Base-by-base conservation (phyloP, 2,888 invertebrate species). In the Agrochola circellaris region DNA sequence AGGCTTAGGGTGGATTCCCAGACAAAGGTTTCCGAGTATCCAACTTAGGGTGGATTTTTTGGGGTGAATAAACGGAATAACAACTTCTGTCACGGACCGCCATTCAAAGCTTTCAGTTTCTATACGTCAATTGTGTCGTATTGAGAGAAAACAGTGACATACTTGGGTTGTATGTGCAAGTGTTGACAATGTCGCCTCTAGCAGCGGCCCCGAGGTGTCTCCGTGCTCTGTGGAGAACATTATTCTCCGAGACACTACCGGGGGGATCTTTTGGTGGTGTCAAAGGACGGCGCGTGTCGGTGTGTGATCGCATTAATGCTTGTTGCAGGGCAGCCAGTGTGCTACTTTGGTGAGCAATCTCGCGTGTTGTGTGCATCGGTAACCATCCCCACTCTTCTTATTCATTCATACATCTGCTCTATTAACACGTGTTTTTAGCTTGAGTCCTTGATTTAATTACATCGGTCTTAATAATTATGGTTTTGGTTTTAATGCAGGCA, bases 331-430 rank as follows among this genome's bases (percentile, higher is more conserved):
- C 98, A 98, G 98, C 97, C 98, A 98, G 98, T 98, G 98, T 98
- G 98, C 98, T 97, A 98, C 98, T 98, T 98, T 98, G 98, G 98
- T 98, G 98, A 98, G 98, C 98, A 98, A 98, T 98, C 98, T 98
- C 98, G 98, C 98, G 98, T 98, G 98, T 98, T 98, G 98, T 98
- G 98, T 98, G 98, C 98, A 98, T 98, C 98, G 98, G 98, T 98
- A 98, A 97, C 98, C 98, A 98, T 98, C 93, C 97, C 97, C 98
- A 98, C 98, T 98, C 97, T 98, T 97, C 96, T 97, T 97, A 97
- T 95, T 95, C 95, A 96, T 96, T 94, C 94, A 94, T 95, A 94
- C 94, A 89, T 92, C 82, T 91, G 96, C 96, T 96, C 91, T 93
- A 93, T 95, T 95, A 95, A 95, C 94, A 95, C 93, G 89, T 93